These are phyloP conservation scores for Ctenopoma kingsleyae DNA, from an alignment of 2,797 vertebrate species.

Conservation along the genomic window DNA sequence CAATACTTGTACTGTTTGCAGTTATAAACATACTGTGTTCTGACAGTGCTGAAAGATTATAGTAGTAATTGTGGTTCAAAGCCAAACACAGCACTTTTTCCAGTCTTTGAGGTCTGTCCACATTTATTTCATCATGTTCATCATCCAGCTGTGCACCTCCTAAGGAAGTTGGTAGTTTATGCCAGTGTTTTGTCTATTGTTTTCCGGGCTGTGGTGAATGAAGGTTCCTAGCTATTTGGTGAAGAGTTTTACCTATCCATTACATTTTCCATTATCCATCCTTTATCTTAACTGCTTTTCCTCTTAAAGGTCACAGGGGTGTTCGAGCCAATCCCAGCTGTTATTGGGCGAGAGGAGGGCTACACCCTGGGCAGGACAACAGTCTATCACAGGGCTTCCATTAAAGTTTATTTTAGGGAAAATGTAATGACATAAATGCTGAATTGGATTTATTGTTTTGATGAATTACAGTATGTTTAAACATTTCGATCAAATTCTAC, in stretches of 20 bases:
- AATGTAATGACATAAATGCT: constrained; percentile 11
- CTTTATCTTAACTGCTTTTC: no score
- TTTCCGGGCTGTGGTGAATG: constrained; percentile 49
- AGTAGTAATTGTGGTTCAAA: constrained; percentile 68
- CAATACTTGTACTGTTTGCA: constrained; percentile 80
- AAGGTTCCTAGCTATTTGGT: constrained; percentile 29
- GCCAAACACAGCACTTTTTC: constrained; percentile 73
- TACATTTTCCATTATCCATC: no score
- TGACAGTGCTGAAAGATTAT: constrained; percentile 56
- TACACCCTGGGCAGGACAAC: no score
- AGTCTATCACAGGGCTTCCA: not conserved
- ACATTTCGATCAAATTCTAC: constrained; percentile 27
- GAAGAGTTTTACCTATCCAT: constrained; percentile 5
- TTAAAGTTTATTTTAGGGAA: constrained; percentile 21
- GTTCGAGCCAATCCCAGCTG: no score
- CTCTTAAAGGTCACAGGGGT: no score
- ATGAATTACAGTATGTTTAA: constrained; percentile 1
- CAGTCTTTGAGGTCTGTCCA: constrained; percentile 51
- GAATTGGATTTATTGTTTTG: not conserved
- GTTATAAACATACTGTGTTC: constrained; percentile 73
- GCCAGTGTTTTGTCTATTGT: constrained; percentile 50
- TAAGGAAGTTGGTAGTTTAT: constrained; percentile 47
- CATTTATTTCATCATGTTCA: constrained; percentile 47
- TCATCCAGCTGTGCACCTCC: constrained; percentile 37
- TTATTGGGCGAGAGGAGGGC: no score